Evolutionary conservation across 2,888 invertebrate genomes (phyloP), one percentile per base, ranked within the genome.

Genomic region (Phaedon cochleariae): DNA sequence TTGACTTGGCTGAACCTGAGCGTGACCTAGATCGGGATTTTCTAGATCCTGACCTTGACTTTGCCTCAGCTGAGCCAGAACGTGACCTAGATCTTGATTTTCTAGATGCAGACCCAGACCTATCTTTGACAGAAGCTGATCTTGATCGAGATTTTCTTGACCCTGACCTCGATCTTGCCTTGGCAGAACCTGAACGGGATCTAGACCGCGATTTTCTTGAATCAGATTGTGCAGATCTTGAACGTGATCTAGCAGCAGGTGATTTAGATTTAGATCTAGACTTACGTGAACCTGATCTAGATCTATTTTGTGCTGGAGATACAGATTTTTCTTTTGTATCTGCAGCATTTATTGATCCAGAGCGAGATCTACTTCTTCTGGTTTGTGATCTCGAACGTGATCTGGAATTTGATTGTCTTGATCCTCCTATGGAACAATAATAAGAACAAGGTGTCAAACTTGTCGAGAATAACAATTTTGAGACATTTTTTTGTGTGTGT

Each of bases 381-480:
- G 66, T 22, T 46, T 70, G 60, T 60, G 75, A 78, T 57, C 69
- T 69, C 34, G 79, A 76, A 17, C 67, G 72, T 18, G 79, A 79
- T 64, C 73, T 72, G 22, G 69, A 72, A 63, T 74, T 74, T 1
- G 76, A 77, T 18, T 62, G 64, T 41, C 58, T 62, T 21, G 63
- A 61, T 29, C 61, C 59, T 46, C 46, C 46, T 46, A 17, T 4
- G 15, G 7, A 15, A 41, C n/a, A n/a, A n/a, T n/a, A n/a, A n/a
- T n/a, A n/a, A n/a, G n/a, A n/a, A n/a, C n/a, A n/a, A n/a, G n/a
- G n/a, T n/a, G n/a, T n/a, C n/a, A n/a, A n/a, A n/a, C n/a, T n/a
- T n/a, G n/a, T n/a, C n/a, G n/a, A n/a, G n/a, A n/a, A n/a, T n/a
- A n/a, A n/a, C n/a, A n/a, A n/a, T n/a, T n/a, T n/a, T n/a, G n/a